Base-by-base conservation (phyloP, 2,888 invertebrate species). In the Iphiclides podalirius region DNA sequence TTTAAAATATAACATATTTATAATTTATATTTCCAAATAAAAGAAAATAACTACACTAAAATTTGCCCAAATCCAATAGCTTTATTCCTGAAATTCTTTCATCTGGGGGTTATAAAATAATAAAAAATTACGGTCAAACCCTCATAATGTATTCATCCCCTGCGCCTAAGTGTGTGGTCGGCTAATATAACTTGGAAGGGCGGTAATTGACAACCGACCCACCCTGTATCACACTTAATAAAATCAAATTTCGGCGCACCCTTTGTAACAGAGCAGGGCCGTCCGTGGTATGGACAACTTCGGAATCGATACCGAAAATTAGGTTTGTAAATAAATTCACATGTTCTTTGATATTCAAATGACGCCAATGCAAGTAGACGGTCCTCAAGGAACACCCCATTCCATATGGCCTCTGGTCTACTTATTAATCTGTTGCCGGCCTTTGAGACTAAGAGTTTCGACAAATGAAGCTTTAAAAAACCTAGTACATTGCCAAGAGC, bases 221-320 rank as follows among this genome's bases (percentile, higher is more conserved):
- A 66, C 64, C 66, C 64, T 69, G 67, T 63, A 55, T 63, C 58
- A 61, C 66, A 70, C 74, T 78, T 77, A 79, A 80, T 80, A 78
- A 78, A 80, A 79, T 76, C 78, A 75, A 66, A 67, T 68, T 50
- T 64, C 49, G 52, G 59, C 59, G 65, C 67, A 70, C 63, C 69
- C 69, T 66, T 63, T 66, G 60, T 65, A 60, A 64, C 63, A 66
- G 47, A 55, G 55, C n/a, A n/a, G n/a, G n/a, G n/a, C 44, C 49
- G 26, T 36, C 45, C 52, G 16, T 11, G 47, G 47, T 40, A 44
- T 26, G 36, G 12, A 15, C 40, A 48, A 33, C 33, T 48, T 38
- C 13, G 11, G 11, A 37, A 42, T 15, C 37, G 37, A 41, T 48
- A 33, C n/a, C 20, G 26, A 26, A 43, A 6, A 11, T 47, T 31